phyloP scores from a whole-genome alignment of 2,113 vertebrate genomes.

The Pungitius pungitius region DNA sequence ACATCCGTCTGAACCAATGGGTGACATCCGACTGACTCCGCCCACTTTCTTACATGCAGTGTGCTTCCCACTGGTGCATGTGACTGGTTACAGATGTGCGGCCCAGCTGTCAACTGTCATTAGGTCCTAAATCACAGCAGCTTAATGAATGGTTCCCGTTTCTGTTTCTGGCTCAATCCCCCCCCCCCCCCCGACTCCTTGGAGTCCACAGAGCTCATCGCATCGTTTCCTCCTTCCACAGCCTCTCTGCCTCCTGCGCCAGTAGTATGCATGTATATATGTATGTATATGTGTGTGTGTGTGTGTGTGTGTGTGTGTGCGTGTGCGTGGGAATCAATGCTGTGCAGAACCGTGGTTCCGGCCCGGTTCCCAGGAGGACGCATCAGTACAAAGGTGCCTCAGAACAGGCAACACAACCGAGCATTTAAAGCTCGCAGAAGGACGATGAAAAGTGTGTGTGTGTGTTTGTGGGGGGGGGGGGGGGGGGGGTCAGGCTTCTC shows the following conservation, averaged over 20 bases:
- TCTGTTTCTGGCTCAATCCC: constrained; percentile 12
- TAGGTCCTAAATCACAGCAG: constrained; percentile 44
- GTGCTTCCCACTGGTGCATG: neutral
- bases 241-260: neutral
- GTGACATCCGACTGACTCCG: neutral
- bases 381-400: constrained; percentile 69
- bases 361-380: constrained; percentile 64
- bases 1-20: neutral
- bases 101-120: constrained; percentile 56
- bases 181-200: constrained; percentile 9
- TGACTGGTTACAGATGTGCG: constrained; percentile 36
- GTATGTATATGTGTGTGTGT: constrained; percentile 1
- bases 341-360: constrained; percentile 55
- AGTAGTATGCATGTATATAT: no score
- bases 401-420: constrained; percentile 68
- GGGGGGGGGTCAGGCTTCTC: no score
- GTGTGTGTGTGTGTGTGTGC: neutral
- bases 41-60: neutral
- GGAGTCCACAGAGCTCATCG: no score
- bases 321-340: constrained; percentile 54
- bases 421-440: constrained; percentile 62
- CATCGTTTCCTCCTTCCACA: neutral
- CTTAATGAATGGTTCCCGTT: constrained; percentile 56
- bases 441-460: constrained; percentile 50
- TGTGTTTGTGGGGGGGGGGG: constrained; percentile 17